Conservation (phyloP, 2,888 invertebrate species). For the Lycophotia porphyrea region DNA sequence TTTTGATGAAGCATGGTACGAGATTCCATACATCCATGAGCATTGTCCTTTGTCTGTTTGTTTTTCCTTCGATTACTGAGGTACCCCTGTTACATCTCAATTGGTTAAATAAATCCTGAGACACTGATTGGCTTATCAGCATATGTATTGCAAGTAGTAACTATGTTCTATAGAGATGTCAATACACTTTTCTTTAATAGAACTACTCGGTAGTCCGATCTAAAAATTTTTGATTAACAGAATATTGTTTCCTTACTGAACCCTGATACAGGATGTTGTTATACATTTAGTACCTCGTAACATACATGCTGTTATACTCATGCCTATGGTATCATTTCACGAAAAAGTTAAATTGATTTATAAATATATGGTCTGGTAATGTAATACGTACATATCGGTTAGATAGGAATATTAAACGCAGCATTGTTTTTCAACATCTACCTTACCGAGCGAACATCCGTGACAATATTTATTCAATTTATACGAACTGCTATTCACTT, state of each 20-base stretch:
- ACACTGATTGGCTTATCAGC: background rate
- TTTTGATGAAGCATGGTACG: too few species aligned
- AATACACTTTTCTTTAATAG: background rate
- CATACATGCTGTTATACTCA: background rate
- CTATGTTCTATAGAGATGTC: background rate
- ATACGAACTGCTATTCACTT: background rate
- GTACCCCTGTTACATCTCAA: conserved; percentile 13
- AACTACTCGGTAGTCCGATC: background rate
- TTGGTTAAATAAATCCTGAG: background rate
- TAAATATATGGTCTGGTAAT: conserved; percentile 11
- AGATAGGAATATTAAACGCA: conserved; percentile 3
- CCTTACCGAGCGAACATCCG: background rate
- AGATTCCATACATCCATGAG: too few species aligned
- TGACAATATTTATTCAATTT: conserved; percentile 1
- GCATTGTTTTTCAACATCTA: conserved; percentile 15
- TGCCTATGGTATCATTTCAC: background rate
- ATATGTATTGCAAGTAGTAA: background rate
- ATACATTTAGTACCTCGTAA: background rate
- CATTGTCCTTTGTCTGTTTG: conserved; percentile 1
- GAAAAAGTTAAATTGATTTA: background rate
- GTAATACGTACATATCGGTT: conserved; percentile 2
- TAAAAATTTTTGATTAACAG: background rate
- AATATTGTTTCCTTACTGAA: background rate
- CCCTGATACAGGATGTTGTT: background rate
- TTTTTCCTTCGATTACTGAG: conserved; percentile 2